Conservation (phyloP, 1,140 invertebrate species). For the Ectropis grisescens region DNA sequence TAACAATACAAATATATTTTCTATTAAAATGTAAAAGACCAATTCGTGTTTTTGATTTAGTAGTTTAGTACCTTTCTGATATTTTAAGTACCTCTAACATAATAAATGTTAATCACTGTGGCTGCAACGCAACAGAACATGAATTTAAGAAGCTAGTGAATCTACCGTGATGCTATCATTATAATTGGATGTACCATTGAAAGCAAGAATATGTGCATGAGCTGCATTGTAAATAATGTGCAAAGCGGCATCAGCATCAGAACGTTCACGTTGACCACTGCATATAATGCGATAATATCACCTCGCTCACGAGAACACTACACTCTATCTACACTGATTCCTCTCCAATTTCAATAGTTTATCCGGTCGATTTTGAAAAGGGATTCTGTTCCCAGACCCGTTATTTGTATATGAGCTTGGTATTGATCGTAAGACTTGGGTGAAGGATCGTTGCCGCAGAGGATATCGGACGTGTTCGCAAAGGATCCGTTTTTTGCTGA, state of each 20-base stretch:
- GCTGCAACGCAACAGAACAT: too few relatives aligned
- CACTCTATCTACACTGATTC: too few relatives aligned
- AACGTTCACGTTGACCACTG: constrained; percentile 26
- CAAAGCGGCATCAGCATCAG: constrained; percentile 25
- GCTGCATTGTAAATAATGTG: constrained; percentile 54
- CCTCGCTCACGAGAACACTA: constrained; percentile 36
- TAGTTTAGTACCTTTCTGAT: constrained; percentile 61
- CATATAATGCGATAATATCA: constrained; percentile 13
- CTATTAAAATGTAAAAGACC: constrained; percentile 65
- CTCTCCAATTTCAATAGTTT: too few relatives aligned
- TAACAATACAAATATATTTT: constrained; percentile 55
- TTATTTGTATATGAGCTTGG: constrained; percentile 19
- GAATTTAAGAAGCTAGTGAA: too few relatives aligned
- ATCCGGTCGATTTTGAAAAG: constrained; percentile 1
- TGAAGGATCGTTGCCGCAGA: constrained; percentile 58
- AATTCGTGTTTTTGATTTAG: constrained; percentile 65
- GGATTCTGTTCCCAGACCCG: constrained; percentile 10
- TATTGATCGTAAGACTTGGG: constrained; percentile 59
- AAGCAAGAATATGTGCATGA: constrained; percentile 45
- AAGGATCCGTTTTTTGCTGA: constrained; percentile 66
- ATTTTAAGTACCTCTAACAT: too few relatives aligned
- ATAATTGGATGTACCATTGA: constrained; percentile 7
- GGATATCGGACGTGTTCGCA: constrained; percentile 56
- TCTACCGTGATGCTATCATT: too few relatives aligned
- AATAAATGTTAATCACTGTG: constrained; percentile 2